Evolutionary conservation across 2,797 vertebrate species (phyloP), one percentile per base, ranked within the genome.

Genomic region (Hippoglossus hippoglossus): DNA sequence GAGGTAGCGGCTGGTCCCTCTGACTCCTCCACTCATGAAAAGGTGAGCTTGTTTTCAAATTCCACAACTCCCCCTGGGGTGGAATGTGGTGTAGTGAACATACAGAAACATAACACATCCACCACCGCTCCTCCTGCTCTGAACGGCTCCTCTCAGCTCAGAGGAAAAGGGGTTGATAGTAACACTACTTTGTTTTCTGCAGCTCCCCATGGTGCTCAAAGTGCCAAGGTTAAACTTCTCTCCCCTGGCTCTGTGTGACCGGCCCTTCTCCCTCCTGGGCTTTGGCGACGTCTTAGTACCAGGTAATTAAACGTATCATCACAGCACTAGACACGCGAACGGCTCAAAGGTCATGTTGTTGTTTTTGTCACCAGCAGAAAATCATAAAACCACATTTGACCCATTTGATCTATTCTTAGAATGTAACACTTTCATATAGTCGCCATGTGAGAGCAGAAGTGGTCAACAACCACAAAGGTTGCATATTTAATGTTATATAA

Each of bases 161-260:
- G 39, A 54, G 50, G 21, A 26, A 11, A n/a, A 44, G 39, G 3
- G 13, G 18, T 4, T 2, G 22, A 65, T 25, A 1, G 5, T 64
- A 31, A 79, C 39, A 28, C 16, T 54, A 5, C 16, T 34, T 52
- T 73, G 3, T 18, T 18, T 31, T 6, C 11, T 61, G 13, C 87
- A 99, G 98, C 95, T 99, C 57, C 98, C 98, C 19, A 98, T 99
- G 97, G 97, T 99, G 83, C 94, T 99, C 75, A 99, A 98, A 87
- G 98, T 99, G 47, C 98, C 98, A 0, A 81, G 96, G 53, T 91
- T 99, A 81, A 99, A 97, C 88, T 94, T 92, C 49, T 98, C 97
- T 0, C 96, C 96, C 0, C 72, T 98, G 89, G 95, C 97, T 21
- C 94, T 99, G 0, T 99, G 98, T 71, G 96, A 97, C 87, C 91